phyloP scores from a whole-genome alignment of 2,888 invertebrate species.

The Xanthia togata region DNA sequence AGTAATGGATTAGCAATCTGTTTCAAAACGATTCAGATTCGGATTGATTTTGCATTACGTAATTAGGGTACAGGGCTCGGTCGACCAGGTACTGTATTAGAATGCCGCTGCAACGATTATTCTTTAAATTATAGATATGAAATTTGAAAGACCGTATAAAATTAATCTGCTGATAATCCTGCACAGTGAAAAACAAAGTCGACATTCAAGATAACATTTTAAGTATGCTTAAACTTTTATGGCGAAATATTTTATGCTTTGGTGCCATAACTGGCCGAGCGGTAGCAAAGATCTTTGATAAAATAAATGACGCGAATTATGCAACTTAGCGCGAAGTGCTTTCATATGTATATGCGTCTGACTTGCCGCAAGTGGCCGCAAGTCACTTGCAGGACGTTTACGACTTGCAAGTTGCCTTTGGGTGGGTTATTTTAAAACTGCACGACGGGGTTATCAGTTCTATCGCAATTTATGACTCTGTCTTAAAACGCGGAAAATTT shows the following conservation, averaged over 20 bases:
- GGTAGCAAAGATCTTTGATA: conserved; percentile 63
- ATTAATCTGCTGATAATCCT: conserved; percentile 13
- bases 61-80: too few relatives aligned
- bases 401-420: conserved; percentile 48
- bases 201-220: conserved; percentile 62
- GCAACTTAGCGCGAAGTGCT: conserved; percentile 60
- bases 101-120: too few relatives aligned
- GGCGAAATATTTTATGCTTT: conserved; percentile 65
- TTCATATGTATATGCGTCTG: conserved; percentile 53
- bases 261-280: conserved; percentile 62
- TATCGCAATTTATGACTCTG: conserved; percentile 62
- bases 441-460: conserved; percentile 63
- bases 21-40: too few relatives aligned
- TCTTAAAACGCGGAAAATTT: conserved; percentile 62
- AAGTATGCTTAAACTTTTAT: conserved; percentile 67
- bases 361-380: conserved; percentile 40
- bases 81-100: too few relatives aligned
- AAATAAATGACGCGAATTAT: conserved; percentile 67
- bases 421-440: conserved; percentile 65
- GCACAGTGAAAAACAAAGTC: conserved; percentile 32
- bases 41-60: too few relatives aligned
- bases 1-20: too few relatives aligned
- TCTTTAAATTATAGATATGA: too few relatives aligned
- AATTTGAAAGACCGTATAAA: conserved; percentile 4
- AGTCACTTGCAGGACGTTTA: conserved; percentile 54